phyloP scores from a whole-genome alignment of 2,888 invertebrate species.

The Anaspis maculata region DNA sequence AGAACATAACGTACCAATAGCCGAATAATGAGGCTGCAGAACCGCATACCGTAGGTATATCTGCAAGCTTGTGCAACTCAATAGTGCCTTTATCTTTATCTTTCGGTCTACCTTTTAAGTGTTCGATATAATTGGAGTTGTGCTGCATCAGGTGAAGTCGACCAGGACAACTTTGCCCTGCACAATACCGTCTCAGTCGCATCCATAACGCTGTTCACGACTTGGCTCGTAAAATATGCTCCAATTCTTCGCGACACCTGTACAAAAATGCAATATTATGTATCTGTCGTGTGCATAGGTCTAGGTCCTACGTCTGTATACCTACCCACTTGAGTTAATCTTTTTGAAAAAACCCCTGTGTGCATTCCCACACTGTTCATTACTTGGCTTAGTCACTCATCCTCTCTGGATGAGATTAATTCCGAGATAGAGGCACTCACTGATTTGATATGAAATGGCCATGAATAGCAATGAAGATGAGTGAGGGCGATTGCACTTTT shows the following conservation, averaged over 20 bases:
- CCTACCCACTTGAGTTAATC: no score
- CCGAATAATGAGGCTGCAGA: conserved; percentile 20
- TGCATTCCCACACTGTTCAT: no score
- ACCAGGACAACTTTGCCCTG: conserved; percentile 9
- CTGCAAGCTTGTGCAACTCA: conserved; percentile 17
- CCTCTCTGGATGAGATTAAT: background rate
- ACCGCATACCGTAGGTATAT: conserved; percentile 18
- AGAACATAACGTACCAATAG: conserved; percentile 23
- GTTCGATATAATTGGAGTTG: conserved; percentile 16
- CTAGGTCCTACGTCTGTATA: no score
- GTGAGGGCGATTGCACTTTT: conserved; percentile 33
- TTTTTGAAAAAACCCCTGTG: no score
- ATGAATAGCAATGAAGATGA: conserved; percentile 36
- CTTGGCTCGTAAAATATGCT: conserved; percentile 12
- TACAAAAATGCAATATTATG: no score
- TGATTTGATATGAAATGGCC: conserved; percentile 32
- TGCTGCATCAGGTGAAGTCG: conserved; percentile 14
- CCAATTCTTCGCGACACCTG: no score
- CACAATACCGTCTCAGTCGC: conserved; percentile 17
- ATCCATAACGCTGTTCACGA: conserved; percentile 17
- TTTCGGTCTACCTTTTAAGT: conserved; percentile 14
- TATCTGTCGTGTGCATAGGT: no score
- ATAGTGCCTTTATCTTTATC: conserved; percentile 22
- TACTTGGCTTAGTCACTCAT: no score
- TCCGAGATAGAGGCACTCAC: no score